Evolutionary conservation across 2,113 vertebrate genomes (phyloP), one percentile per base, ranked within the genome.

Genomic region (Corvus moneduloides): DNA sequence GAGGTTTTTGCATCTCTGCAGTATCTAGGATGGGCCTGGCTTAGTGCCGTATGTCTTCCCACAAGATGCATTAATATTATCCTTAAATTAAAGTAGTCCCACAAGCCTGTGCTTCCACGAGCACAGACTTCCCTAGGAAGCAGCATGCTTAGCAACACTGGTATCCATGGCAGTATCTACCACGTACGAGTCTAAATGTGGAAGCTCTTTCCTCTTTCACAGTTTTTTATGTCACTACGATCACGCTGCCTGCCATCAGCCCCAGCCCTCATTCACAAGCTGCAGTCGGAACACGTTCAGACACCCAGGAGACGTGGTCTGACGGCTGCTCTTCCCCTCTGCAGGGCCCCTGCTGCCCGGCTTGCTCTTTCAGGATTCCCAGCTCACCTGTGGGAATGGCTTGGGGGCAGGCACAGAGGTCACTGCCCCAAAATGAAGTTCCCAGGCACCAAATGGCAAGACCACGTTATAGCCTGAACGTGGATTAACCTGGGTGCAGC

Each of bases 61-160:
- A 56, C 48, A 67, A 75, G 27, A 9, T 19, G 3, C 69, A 67
- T 24, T 71, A 76, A 44, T 81, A 35, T 58, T 77, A 63, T 66
- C 55, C 79, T 80, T 83, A 69, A 85, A 76, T 90, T 84, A 59
- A 88, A 81, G 33, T 71, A 88, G 51, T 81, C 76, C 61, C 75
- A 88, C 39, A 83, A 88, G 72, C 58, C 55, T 51, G 41, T 69
- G 46, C 46, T 85, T 96, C 55, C 79, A 83, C 16, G 46, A 77
- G 59, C 67, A 33, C 43, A 80, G 71, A 73, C 77, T 93, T 96
- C 78, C 62, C 71, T 58, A 44, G 84, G 87, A 94, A 91, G 85
- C 75, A 85, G 55, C 58, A 80, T 9, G 26, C 95, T 80, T 88
- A 93, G 95, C 90, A 96, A 85, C 92, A 56, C 46, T 44, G 87